Evolutionary conservation across 2,888 invertebrate genomes (phyloP), one percentile per base, ranked within the genome.

Genomic region (Magallana nippona): DNA sequence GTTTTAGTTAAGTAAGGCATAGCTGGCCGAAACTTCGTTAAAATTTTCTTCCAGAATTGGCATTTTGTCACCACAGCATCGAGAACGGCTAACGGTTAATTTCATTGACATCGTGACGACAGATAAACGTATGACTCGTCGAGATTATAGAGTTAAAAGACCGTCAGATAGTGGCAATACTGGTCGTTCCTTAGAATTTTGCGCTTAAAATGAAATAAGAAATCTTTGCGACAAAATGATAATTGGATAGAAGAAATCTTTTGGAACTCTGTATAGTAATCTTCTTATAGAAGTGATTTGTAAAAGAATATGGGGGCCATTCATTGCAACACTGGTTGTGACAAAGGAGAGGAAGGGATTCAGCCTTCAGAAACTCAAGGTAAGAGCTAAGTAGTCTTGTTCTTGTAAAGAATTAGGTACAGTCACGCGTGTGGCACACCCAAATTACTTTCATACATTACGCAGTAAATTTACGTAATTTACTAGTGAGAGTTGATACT

Each of bases 241-340:
- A 63, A 63, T 27, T 63, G 22, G 63, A 27, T 60, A 15, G n/a
- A 60, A 60, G 3, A 63, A 63, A 63, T 63, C 22, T 63, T 63
- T 60, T 17, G n/a, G n/a, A 60, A 60, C n/a, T n/a, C 60, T 1
- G n/a, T n/a, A 27, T 27, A 17, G 60, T n/a, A 8, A 44, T 44
- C 44, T n/a, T 32, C 27, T 63, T 27, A 27, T 13, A 13, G 13
- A 19, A 60, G 60, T 19, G 8, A 19, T 60, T 17, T n/a, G 19
- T 8, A 1, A 60, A n/a, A 8, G 19, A 15, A 60, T 13, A 63
- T 63, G 63, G 63, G 63, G 27, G 27, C 22, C 10, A 27, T 63
- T 22, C 63, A 63, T 63, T 63, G 63, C 27, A 63, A 27, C 19
- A 63, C 63, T 27, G 63, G 63, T 10, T 63, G 63, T 63, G 63